These are phyloP conservation scores for Megalopta genalis DNA, from an alignment of 1,140 invertebrate species.

Conservation along the genomic window DNA sequence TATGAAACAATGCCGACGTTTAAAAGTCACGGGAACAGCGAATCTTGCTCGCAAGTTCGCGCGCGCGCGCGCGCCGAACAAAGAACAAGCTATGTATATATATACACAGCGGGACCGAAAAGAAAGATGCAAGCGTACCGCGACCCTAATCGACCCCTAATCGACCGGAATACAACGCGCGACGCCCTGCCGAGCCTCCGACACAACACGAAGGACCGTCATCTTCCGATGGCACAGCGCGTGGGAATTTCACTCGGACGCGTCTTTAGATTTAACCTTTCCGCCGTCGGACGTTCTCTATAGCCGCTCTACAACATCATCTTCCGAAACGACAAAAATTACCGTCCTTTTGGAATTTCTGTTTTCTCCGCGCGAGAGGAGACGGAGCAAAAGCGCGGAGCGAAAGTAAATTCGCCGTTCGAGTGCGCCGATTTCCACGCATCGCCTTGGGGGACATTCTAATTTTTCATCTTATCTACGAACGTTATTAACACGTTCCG, in stretches of 20 bases:
- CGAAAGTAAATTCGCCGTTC: background rate
- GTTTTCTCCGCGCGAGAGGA: background rate
- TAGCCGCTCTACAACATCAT: constrained; percentile 2
- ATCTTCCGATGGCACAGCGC: constrained; percentile 58
- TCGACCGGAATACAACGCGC: background rate
- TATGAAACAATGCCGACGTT: background rate
- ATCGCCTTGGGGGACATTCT: too few relatives aligned
- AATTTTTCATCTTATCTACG: background rate
- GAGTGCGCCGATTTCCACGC: background rate
- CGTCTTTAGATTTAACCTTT: constrained; percentile 63
- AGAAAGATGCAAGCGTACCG: background rate
- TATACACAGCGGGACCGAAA: constrained; percentile 23
- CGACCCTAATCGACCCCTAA: background rate
- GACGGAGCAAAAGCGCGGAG: too few relatives aligned
- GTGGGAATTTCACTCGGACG: constrained; percentile 27
- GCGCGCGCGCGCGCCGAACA: background rate
- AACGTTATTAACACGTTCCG: too few relatives aligned
- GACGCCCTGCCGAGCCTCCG: constrained; percentile 12
- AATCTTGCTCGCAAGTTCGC: background rate
- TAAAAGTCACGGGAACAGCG: background rate
- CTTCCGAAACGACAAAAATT: constrained; percentile 2
- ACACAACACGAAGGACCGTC: constrained; percentile 16
- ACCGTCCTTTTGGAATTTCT: constrained; percentile 13
- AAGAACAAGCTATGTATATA: constrained; percentile 37
- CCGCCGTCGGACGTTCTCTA: constrained; percentile 35